phyloP scores from a whole-genome alignment of 2,888 invertebrate species.

The Amiota communis region DNA sequence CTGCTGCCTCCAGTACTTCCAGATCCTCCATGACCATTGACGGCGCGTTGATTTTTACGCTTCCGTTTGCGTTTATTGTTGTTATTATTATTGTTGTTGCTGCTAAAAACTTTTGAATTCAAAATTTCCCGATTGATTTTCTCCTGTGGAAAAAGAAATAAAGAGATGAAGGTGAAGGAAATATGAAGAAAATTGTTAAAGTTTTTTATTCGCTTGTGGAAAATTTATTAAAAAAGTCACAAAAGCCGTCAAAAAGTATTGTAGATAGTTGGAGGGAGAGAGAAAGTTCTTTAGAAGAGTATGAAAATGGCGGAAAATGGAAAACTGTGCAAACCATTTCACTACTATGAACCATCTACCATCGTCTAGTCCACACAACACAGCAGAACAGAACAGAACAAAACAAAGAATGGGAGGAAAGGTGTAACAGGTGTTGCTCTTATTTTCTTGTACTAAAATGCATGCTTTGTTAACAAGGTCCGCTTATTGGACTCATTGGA shows the following conservation, averaged over 20 bases:
- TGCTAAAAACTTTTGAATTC: conserved; percentile 71
- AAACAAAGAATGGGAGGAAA: background rate
- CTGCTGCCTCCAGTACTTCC: conserved; percentile 29
- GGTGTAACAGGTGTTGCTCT: conserved; percentile 22
- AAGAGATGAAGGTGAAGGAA: conserved; percentile 18
- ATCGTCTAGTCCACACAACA: too few species aligned
- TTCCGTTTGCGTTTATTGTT: conserved; percentile 65
- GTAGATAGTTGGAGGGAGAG: too few species aligned
- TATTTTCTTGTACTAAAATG: too few species aligned
- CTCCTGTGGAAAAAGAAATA: conserved; percentile 57
- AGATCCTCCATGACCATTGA: conserved; percentile 57
- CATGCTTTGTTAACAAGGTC: too few species aligned
- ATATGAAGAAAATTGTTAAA: conserved; percentile 25
- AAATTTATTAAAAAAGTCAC: conserved; percentile 31
- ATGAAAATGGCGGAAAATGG: too few species aligned
- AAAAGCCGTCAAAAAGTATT: background rate
- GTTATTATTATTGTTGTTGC: conserved; percentile 58
- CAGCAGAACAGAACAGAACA: too few species aligned
- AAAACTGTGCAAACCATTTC: too few species aligned
- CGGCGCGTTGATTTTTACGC: conserved; percentile 70
- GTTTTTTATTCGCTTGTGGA: conserved; percentile 23
- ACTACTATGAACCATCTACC: too few species aligned
- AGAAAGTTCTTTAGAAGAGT: too few species aligned
- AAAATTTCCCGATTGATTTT: conserved; percentile 73
- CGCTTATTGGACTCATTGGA: conserved; percentile 1